Evolutionary conservation across 1,140 invertebrate species (phyloP), one percentile per base, ranked within the genome.

Genomic region (Diorhabda carinulata): DNA sequence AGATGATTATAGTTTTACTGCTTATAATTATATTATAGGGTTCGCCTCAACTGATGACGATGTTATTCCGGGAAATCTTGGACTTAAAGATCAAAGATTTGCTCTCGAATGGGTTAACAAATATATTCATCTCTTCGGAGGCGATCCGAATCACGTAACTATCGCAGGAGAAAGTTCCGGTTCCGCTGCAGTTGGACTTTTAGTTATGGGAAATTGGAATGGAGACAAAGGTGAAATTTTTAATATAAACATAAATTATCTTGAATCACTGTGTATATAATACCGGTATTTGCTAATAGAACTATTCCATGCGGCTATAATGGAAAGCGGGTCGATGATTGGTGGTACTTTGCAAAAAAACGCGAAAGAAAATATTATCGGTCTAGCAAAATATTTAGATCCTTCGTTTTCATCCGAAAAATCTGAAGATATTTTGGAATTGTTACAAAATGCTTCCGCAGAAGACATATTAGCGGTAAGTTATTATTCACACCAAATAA

Each of bases 141-240:
- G 63, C 6, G 47, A 65, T 65, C 63, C 63, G 6, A 25, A 47
- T 5, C 47, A 65, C 6, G 63, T 65, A 52, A 65, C 63, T 8
- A 56, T 65, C 41, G 40, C 44, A 25, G 63, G 63, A 8, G 47
- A 65, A 65, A 65, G 63, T 65, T 41, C 63, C 8, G 63, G 63
- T 56, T 10, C 63, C 2, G 9, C 10, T 7, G 8, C 44, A 43
- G 63, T 65, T 6, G 61, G 61, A 43, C 6, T 62, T 3, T 52
- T 52, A n/a, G 42, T 60, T 25, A 60, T 60, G 44, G 45, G 25
- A 40, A 25, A 61, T 52, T 52, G 47, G 47, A 52, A 52, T 5
- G 47, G 47, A 52, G 47, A 52, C 2, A 52, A 52, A 52, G 47
- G 47, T 52, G n/a, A 52, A 25, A 25, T 25, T 25, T 25, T 25